Evolutionary conservation across 2,113 vertebrate species (phyloP), one percentile per base, ranked within the genome.

Genomic region (Cyprinodon variegatus): DNA sequence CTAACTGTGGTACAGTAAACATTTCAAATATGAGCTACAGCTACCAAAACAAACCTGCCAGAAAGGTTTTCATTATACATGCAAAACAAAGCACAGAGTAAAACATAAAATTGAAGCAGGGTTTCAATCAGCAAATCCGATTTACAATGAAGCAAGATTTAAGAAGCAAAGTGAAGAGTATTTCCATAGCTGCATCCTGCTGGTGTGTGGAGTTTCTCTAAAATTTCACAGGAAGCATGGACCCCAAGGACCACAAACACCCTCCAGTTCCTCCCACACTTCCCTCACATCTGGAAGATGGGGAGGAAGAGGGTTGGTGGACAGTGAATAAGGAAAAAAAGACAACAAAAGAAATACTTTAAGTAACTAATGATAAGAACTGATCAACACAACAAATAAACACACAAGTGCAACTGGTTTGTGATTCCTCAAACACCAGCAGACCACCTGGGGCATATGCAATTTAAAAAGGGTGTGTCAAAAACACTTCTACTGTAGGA

Each of bases 171-270:
- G 7, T n/a, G 17, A 57, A 57, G n/a, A 17, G 39, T 9, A 50
- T 48, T 41, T 62, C 14, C 5, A 11, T 61, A 64, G 29, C 71
- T 77, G 83, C 75, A 85, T 76, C 81, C 29, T 79, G 69, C 72
- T 80, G 75, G 87, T 83, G 85, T 78, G 74, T 79, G 76, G 77
- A 82, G 76, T 74, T 88, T 74, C 76, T 84, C 61, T 53, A 53
- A 62, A 68, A 68, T 60, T 75, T 78, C 60, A 83, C 89, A 89
- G 90, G 90, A 93, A 91, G 83, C 10, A 17, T 39, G 67, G 81
- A 86, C 88, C 82, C 83, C 61, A 75, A 82, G 84, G 90, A 87
- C 79, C 79, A 85, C 85, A 86, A 81, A 93, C 85, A 89, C 75
- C 62, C 72, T 40, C 36, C 70, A 53, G 81, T 81, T 78, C 85